phyloP scores from a whole-genome alignment of 2,797 vertebrate species.

The Chaetophractus vellerosus region DNA sequence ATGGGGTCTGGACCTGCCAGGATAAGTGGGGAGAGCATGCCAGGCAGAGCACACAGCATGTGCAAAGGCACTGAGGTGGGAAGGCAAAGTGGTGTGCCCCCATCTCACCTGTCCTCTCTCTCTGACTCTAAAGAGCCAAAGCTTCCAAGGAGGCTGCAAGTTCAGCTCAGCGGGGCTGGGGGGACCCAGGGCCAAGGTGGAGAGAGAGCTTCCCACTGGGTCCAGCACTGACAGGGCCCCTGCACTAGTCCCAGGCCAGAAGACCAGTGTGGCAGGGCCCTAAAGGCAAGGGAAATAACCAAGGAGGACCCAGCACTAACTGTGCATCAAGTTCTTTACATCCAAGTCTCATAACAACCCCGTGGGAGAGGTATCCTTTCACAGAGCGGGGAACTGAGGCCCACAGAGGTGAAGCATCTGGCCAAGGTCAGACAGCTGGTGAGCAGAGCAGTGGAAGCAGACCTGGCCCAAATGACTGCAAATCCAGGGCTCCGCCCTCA shows the following conservation, averaged over 20 bases:
- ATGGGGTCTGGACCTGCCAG: neutral
- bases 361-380: rapidly evolving
- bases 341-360: neutral
- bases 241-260: neutral
- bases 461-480: neutral
- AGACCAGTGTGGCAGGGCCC: neutral
- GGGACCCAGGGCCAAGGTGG: neutral
- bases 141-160: neutral
- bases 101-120: neutral
- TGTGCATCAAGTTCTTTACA: neutral
- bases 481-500: neutral
- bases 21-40: neutral
- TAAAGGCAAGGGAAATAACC: neutral
- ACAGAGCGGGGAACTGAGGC: neutral
- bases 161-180: neutral
- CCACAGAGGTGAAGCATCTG: neutral
- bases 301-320: neutral
- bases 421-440: neutral
- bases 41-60: neutral
- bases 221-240: neutral
- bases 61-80: neutral
- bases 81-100: neutral
- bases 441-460: neutral
- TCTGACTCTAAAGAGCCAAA: neutral
- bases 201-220: neutral